phyloP scores from a whole-genome alignment of 2,797 vertebrate species.

The Lutjanus campechanus region DNA sequence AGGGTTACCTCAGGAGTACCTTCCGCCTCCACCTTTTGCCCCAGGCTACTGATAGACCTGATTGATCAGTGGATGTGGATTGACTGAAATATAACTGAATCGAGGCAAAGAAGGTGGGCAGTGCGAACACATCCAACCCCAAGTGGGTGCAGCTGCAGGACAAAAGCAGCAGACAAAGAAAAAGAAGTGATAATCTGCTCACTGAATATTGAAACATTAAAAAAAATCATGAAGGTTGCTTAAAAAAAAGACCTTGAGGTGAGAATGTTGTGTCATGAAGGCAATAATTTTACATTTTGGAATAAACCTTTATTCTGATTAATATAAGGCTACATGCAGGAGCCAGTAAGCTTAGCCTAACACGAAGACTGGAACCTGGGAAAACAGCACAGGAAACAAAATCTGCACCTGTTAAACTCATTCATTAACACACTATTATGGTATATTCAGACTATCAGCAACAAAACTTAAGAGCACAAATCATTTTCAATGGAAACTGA shows the following conservation, averaged over 20 bases:
- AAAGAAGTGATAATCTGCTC: not conserved
- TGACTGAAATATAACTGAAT: not conserved
- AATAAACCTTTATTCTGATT: not conserved
- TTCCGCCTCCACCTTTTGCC: conserved; percentile 84
- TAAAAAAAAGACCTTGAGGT: not conserved
- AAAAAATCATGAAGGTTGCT: not conserved
- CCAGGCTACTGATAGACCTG: conserved; percentile 77
- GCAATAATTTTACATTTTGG: not conserved
- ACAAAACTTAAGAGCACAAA: too few species aligned
- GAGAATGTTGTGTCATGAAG: not conserved
- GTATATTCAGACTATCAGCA: too few species aligned
- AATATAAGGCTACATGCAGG: not conserved
- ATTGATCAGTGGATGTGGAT: not conserved
- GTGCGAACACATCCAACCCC: not conserved
- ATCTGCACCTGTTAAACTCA: not conserved
- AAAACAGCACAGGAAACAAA: not conserved
- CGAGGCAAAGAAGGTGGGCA: not conserved
- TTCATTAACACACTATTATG: too few species aligned
- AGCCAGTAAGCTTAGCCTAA: too few species aligned
- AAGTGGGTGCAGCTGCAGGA: not conserved
- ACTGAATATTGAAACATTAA: not conserved
- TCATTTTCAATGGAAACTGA: too few species aligned
- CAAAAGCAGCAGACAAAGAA: not conserved
- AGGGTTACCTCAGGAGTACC: conserved; percentile 77
- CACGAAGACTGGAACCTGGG: not conserved